Conservation (phyloP, 37 sponge, comb jelly and placozoan species). For the Crambe crambe region DNA sequence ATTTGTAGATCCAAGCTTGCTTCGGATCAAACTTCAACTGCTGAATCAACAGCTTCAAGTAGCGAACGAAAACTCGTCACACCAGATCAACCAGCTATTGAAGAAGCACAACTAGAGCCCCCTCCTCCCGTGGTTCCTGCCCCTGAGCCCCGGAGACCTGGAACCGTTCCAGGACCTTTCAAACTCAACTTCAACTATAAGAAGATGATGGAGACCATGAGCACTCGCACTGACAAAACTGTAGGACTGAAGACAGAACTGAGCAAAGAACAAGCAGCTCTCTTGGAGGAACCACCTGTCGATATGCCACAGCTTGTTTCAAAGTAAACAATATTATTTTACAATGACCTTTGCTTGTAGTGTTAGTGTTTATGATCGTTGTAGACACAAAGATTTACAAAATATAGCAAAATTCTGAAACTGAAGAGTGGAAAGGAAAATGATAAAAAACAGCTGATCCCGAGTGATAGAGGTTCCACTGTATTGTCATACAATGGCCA, state of each 20-base stretch:
- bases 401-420: too few relatives aligned
- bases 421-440: too few relatives aligned
- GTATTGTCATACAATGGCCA: too few relatives aligned
- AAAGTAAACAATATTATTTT: too few relatives aligned
- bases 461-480: too few relatives aligned
- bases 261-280: not conserved
- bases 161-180: constrained; percentile 50
- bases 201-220: not conserved
- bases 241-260: not conserved
- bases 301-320: not conserved
- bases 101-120: too few relatives aligned
- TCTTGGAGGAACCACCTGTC: constrained; percentile 1
- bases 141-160: not conserved
- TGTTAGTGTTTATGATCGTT: too few relatives aligned
- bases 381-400: too few relatives aligned
- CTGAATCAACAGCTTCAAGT: not conserved
- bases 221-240: not conserved
- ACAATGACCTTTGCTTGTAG: too few relatives aligned
- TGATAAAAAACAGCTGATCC: too few relatives aligned
- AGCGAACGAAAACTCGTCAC: not conserved
- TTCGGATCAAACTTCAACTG: not conserved
- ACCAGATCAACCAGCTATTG: too few relatives aligned
- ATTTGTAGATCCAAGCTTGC: too few relatives aligned
- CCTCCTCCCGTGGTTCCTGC: not conserved
- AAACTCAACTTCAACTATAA: constrained; percentile 33